These are phyloP conservation scores for Phoebastria nigripes DNA, from an alignment of 2,797 vertebrate species.

Conservation along the genomic window DNA sequence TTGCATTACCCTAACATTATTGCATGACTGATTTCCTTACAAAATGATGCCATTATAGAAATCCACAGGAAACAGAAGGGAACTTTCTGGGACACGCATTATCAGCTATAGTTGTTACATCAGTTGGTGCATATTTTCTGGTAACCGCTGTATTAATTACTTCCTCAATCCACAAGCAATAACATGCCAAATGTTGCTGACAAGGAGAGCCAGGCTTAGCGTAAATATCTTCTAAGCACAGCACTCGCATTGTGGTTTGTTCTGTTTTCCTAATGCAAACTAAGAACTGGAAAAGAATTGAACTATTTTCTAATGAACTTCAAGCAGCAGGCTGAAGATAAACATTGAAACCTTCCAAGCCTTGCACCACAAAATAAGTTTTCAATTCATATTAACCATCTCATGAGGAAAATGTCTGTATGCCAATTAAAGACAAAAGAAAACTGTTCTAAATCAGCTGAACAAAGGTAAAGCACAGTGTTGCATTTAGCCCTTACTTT, in stretches of 20 bases:
- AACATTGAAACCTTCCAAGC: not conserved
- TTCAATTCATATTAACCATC: not conserved
- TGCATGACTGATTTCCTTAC: conserved; percentile 28
- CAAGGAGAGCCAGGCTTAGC: not conserved
- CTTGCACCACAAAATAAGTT: not conserved
- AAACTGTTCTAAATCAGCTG: not conserved
- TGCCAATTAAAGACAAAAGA: not conserved
- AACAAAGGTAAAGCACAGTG: not conserved
- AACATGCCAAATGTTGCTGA: not conserved
- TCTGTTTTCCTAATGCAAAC: not conserved
- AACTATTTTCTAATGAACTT: not conserved
- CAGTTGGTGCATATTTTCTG: not conserved
- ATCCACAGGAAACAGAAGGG: conserved; percentile 42
- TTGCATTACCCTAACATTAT: not conserved
- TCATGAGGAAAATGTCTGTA: not conserved
- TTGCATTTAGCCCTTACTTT: not conserved
- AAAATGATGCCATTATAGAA: not conserved
- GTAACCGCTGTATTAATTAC: conserved; percentile 15
- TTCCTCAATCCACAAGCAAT: not conserved
- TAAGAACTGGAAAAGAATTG: not conserved
- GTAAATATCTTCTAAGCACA: not conserved
- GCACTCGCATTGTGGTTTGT: not conserved
- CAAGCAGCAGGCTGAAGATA: not conserved
- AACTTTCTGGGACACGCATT: not conserved
- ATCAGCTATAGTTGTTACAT: conserved; percentile 16